Percentiles rank a stretch among this genome's conserved stretches.
Conservation (phyloP, 2,797 vertebrate species). For the Harpagifer antarcticus region DNA sequence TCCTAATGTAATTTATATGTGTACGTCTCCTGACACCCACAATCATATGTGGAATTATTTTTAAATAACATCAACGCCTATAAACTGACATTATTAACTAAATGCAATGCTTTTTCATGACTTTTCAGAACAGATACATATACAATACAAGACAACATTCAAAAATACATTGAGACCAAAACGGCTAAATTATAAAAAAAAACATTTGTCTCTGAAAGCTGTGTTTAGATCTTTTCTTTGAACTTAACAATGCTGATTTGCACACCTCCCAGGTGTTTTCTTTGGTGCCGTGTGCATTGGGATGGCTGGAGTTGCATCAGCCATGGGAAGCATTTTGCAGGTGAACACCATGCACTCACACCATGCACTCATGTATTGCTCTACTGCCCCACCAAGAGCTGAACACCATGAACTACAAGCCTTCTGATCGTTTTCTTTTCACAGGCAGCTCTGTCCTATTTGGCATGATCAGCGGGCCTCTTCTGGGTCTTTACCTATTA, state of each 20-base stretch:
- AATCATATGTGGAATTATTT: background rate
- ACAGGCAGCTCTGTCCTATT: constrained; percentile 90
- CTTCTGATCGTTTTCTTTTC: constrained; percentile 18
- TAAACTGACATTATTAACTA: too few species aligned
- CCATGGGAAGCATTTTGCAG: constrained; percentile 92
- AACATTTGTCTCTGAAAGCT: background rate
- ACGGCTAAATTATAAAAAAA: too few species aligned
- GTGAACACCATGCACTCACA: constrained; percentile 72
- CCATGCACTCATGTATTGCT: constrained; percentile 10
- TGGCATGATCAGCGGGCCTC: constrained; percentile 89
- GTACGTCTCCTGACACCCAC: background rate
- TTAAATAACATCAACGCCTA: background rate
- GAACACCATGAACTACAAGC: constrained; percentile 39
- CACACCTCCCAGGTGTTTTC: constrained; percentile 87
- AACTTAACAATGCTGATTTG: background rate
- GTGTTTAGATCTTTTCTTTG: background rate
- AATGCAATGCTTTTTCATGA: background rate
- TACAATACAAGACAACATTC: background rate
- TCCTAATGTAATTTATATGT: background rate
- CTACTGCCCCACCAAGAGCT: constrained; percentile 65
- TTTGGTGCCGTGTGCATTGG: constrained; percentile 93
- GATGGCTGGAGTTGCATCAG: constrained; percentile 94
- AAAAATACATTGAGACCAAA: background rate
- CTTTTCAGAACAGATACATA: background rate
- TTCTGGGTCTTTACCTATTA: constrained; percentile 87